Conservation (phyloP, 1,140 invertebrate genomes). For the Stenopsyche tienmushanensis region DNA sequence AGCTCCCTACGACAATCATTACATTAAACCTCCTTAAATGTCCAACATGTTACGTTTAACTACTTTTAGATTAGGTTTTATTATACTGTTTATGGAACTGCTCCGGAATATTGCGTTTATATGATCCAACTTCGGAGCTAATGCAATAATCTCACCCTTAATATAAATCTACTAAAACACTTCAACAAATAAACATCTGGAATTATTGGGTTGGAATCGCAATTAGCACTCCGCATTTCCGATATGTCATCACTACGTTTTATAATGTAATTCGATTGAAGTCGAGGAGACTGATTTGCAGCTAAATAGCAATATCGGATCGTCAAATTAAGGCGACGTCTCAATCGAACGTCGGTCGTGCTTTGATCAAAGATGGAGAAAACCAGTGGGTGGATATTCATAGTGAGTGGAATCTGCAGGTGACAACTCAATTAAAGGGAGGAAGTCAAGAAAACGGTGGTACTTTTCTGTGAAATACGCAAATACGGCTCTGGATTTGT, state of each 20-base stretch:
- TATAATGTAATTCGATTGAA: too few species aligned
- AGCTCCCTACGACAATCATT: neutral
- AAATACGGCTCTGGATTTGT: neutral
- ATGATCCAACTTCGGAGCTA: neutral
- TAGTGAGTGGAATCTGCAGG: neutral
- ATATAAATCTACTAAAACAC: too few species aligned
- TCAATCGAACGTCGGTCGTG: neutral
- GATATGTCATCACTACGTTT: too few species aligned
- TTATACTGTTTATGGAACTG: neutral
- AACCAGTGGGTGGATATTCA: neutral
- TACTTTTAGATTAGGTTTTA: conserved; percentile 10
- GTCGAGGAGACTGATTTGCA: too few species aligned
- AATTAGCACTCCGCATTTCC: neutral
- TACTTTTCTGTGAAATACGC: neutral
- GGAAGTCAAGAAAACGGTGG: neutral
- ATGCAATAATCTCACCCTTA: too few species aligned
- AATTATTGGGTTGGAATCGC: neutral
- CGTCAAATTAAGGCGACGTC: too few species aligned
- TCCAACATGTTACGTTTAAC: neutral
- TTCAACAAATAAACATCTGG: too few species aligned
- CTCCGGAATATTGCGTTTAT: neutral
- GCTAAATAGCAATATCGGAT: too few species aligned
- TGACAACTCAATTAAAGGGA: conserved; percentile 10
- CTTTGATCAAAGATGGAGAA: neutral
- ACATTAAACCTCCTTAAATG: neutral